These are phyloP conservation scores for Holothuria glaberrima DNA, from an alignment of 35 echinoderm and acorn worm genomes.

Conservation along the genomic window DNA sequence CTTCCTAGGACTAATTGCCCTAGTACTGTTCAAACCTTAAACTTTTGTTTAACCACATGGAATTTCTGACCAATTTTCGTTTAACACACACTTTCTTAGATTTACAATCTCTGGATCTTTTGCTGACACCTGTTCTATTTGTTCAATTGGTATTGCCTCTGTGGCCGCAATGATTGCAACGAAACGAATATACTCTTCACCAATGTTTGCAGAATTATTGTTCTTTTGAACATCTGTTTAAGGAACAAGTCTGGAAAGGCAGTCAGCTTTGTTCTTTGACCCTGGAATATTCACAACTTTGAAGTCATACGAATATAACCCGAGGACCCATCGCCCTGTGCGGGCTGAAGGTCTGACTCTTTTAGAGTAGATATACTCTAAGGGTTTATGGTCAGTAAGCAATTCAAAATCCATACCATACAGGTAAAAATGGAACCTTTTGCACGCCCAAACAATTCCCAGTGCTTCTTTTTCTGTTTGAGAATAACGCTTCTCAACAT, in stretches of 20 bases:
- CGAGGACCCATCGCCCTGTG: slow-evolving; percentile 33
- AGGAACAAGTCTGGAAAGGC: slow-evolving; percentile 33
- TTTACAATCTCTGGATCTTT: too few relatives aligned
- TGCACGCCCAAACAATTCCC: slow-evolving; percentile 67
- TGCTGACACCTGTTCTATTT: too few relatives aligned
- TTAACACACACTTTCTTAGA: too few relatives aligned
- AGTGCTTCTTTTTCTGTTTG: slow-evolving; percentile 79
- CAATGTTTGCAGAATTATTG: too few relatives aligned
- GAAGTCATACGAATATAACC: slow-evolving; percentile 43
- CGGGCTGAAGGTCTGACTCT: slow-evolving; percentile 9
- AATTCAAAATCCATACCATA: slow-evolving; percentile 68
- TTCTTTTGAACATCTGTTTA: neutral
- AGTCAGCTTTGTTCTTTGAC: slow-evolving; percentile 27
- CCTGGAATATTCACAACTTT: slow-evolving; percentile 51
- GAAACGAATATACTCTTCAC: too few relatives aligned
- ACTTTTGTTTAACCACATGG: too few relatives aligned
- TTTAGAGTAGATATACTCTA: slow-evolving; percentile 54
- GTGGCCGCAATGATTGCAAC: too few relatives aligned
- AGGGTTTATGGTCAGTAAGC: slow-evolving; percentile 63
- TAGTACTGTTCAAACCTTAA: too few relatives aligned
- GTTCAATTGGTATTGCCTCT: too few relatives aligned
- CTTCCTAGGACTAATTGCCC: neutral
- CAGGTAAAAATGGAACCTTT: slow-evolving; percentile 65
- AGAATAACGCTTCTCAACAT: slow-evolving; percentile 61
- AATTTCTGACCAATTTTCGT: too few relatives aligned